Base-by-base conservation (phyloP, 37 sponge, comb jelly and placozoan genomes). In the Beroe forskalii region DNA sequence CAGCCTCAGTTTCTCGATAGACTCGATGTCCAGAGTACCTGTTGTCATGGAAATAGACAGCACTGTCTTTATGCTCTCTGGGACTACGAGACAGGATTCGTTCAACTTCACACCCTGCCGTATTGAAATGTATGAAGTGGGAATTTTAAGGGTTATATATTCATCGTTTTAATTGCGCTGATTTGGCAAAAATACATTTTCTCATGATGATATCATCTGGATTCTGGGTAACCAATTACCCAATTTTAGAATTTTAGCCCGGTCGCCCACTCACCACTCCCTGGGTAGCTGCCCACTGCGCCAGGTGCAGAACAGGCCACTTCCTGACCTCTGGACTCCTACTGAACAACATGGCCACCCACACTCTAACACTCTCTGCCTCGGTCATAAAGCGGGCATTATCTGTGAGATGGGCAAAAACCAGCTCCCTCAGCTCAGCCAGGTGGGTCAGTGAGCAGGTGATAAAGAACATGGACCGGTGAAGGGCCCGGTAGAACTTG, bases 211-310 rank as follows among this genome's bases (percentile, higher is more conserved):
- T n/a, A n/a, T n/a, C n/a, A n/a, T n/a, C n/a, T n/a, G n/a, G n/a
- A n/a, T n/a, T n/a, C n/a, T n/a, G n/a, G n/a, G n/a, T n/a, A n/a
- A n/a, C n/a, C n/a, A n/a, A n/a, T n/a, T n/a, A n/a, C n/a, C n/a
- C n/a, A n/a, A n/a, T n/a, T n/a, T n/a, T n/a, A n/a, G n/a, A n/a
- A n/a, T n/a, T n/a, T n/a, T n/a, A n/a, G n/a, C n/a, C n/a, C n/a
- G n/a, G n/a, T n/a, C n/a, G n/a, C n/a, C n/a, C 4, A 43, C 86
- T 80, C 8, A 80, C 86, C 37, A 80, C 86, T 14, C 55, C 86
- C 86, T 80, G 86, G 30, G 86, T 28, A 6, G 86, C 86, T 1
- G 86, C 86, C 86, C 86, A 80, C 55, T 44, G 39, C 3, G n/a
- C 55, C 23, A 80, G 44, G 27, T 80, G 4, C 3, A 23, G 30